Evolutionary conservation across 1,140 invertebrate species (phyloP).

Genomic region (Melipona quadrifasciata): DNA sequence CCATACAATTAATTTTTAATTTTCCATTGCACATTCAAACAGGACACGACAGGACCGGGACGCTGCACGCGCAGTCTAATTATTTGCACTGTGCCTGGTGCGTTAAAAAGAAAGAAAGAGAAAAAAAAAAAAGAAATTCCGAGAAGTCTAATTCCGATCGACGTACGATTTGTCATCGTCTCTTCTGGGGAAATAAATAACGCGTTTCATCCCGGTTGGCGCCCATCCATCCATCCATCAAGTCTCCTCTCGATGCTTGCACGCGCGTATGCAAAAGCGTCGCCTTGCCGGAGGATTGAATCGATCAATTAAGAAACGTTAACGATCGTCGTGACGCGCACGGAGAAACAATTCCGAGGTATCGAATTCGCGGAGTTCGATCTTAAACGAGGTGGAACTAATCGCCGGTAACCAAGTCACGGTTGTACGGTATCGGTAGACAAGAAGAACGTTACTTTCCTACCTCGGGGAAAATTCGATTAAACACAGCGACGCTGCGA

Average conservation of each 20-base stretch:
- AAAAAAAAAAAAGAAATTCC: too few relatives aligned
- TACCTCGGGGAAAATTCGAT: not conserved
- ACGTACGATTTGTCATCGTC: not conserved
- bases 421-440: not conserved
- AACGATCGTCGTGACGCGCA: not conserved
- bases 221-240: too few relatives aligned
- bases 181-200: not conserved
- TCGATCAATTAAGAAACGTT: not conserved
- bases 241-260: too few relatives aligned
- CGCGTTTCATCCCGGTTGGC: not conserved
- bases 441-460: not conserved
- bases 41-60: too few relatives aligned
- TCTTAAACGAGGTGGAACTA: conserved; percentile 21
- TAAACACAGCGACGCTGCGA: not conserved
- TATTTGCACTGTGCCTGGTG: not conserved
- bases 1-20: not conserved
- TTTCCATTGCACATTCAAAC: too few relatives aligned
- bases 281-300: not conserved
- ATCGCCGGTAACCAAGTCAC: not conserved
- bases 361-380: not conserved
- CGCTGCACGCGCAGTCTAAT: not conserved
- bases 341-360: too few relatives aligned
- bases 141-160: not conserved
- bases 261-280: not conserved
- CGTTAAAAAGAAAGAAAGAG: not conserved